Evolutionary conservation across 64 coral and sea anemone genomes (phyloP).

Genomic region (Platygyra sinensis): DNA sequence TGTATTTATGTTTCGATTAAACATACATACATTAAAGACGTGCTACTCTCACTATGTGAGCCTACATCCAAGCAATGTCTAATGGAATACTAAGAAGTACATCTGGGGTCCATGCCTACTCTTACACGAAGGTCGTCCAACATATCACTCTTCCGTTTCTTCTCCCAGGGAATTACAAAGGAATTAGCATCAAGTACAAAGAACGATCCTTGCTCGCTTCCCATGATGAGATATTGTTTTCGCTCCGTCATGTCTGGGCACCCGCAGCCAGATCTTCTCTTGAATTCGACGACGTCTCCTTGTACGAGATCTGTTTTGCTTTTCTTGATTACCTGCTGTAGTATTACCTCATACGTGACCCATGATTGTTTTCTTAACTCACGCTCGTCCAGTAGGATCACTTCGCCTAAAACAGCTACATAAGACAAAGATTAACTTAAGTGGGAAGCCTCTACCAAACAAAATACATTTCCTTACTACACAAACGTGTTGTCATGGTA

Average conservation of each 20-base stretch:
- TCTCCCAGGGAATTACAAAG: slow-evolving; percentile 55
- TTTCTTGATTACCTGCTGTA: slow-evolving; percentile 47
- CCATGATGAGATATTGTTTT: slow-evolving; percentile 50
- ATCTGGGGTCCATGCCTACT: slow-evolving; percentile 2
- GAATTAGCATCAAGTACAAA: slow-evolving; percentile 42
- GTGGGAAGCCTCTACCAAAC: too few relatives aligned
- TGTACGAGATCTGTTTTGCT: slow-evolving; percentile 3
- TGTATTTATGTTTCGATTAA: too few relatives aligned
- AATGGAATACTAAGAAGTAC: background rate
- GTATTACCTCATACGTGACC: slow-evolving; percentile 28
- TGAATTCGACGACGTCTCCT: slow-evolving; percentile 53
- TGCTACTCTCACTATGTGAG: too few relatives aligned
- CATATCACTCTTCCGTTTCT: slow-evolving; percentile 5
- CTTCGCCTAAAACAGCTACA: slow-evolving; percentile 51
- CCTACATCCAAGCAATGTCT: too few relatives aligned
- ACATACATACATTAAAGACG: too few relatives aligned
- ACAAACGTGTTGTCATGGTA: too few relatives aligned
- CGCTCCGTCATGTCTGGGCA: slow-evolving; percentile 35
- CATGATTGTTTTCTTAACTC: slow-evolving; percentile 41
- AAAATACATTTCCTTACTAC: too few relatives aligned
- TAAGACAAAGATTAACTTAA: background rate
- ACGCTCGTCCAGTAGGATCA: slow-evolving; percentile 36
- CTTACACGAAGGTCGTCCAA: slow-evolving; percentile 30
- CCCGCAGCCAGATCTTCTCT: slow-evolving; percentile 40
- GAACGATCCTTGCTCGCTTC: slow-evolving; percentile 20